Conservation (phyloP, 2,888 invertebrate genomes). For the Drosophila mulleri region DNA sequence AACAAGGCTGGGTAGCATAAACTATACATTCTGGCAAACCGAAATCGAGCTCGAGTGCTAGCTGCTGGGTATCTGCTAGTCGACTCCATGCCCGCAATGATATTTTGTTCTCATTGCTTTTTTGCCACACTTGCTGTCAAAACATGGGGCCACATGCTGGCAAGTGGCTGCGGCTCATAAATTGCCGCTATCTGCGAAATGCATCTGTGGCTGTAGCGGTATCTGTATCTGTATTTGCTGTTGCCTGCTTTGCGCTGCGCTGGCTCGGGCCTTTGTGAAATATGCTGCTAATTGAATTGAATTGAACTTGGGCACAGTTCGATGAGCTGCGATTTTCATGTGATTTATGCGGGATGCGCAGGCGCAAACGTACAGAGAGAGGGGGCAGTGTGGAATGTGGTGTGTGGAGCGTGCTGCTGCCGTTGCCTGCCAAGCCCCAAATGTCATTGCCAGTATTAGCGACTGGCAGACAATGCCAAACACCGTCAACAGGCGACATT, state of each 20-base stretch:
- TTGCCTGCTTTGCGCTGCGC: constrained; percentile 23
- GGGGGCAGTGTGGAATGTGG: neutral
- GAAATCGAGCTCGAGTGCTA: neutral
- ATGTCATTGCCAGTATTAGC: constrained; percentile 27
- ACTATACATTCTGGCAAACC: neutral
- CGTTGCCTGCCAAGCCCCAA: constrained; percentile 24
- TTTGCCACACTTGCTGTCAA: constrained; percentile 39
- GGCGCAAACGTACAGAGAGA: neutral
- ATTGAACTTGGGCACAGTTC: constrained; percentile 68
- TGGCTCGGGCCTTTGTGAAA: constrained; percentile 40
- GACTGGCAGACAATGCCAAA: constrained; percentile 27
- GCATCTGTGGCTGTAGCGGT: constrained; percentile 35
- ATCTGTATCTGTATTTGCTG: constrained; percentile 18
- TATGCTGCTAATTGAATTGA: constrained; percentile 76
- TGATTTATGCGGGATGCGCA: constrained; percentile 49
- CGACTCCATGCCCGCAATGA: neutral
- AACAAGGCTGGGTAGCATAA: neutral
- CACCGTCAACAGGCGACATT: constrained; percentile 12
- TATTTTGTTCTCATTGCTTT: neutral
- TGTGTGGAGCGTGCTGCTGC: neutral
- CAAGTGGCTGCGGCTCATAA: constrained; percentile 63
- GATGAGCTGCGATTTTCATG: constrained; percentile 65
- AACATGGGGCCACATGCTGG: constrained; percentile 67
- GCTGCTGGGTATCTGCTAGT: neutral
- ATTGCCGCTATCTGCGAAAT: constrained; percentile 64